These are phyloP conservation scores for Platerodrilus igneus DNA, from an alignment of 2,888 invertebrate species.

Conservation along the genomic window DNA sequence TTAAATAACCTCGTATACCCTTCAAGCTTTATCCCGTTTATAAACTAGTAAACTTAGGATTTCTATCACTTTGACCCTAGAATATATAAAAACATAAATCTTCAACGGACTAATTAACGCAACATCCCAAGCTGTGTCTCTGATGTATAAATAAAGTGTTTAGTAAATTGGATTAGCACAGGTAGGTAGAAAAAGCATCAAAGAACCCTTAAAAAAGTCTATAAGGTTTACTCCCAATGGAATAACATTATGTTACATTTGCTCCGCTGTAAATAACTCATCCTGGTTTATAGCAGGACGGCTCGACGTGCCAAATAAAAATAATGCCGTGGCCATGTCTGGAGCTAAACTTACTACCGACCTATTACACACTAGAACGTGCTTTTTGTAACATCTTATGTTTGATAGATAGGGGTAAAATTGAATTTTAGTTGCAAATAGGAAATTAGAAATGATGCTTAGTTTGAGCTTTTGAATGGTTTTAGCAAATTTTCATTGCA, in stretches of 20 bases:
- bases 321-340: constrained; percentile 37
- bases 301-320: constrained; percentile 34
- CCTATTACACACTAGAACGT: constrained; percentile 22
- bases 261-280: constrained; percentile 33
- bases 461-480: constrained; percentile 16
- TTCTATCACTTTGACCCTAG: too few relatives aligned
- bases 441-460: constrained; percentile 18
- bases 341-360: constrained; percentile 30
- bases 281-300: constrained; percentile 31
- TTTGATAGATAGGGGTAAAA: constrained; percentile 23
- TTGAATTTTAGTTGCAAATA: constrained; percentile 21
- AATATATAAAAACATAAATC: too few relatives aligned
- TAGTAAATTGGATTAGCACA: too few relatives aligned
- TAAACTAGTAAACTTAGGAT: too few relatives aligned
- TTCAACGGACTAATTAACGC: too few relatives aligned
- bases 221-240: constrained; percentile 18
- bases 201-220: constrained; percentile 20
- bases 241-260: constrained; percentile 24
- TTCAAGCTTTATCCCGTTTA: too few relatives aligned
- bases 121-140: too few relatives aligned
- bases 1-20: too few relatives aligned
- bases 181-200: constrained; percentile 16
- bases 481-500: constrained; percentile 20
- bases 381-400: constrained; percentile 23
- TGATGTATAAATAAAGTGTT: too few relatives aligned